Evolutionary conservation across 2,113 vertebrate species (phyloP).

Genomic region (Dicrurus megarhynchus): DNA sequence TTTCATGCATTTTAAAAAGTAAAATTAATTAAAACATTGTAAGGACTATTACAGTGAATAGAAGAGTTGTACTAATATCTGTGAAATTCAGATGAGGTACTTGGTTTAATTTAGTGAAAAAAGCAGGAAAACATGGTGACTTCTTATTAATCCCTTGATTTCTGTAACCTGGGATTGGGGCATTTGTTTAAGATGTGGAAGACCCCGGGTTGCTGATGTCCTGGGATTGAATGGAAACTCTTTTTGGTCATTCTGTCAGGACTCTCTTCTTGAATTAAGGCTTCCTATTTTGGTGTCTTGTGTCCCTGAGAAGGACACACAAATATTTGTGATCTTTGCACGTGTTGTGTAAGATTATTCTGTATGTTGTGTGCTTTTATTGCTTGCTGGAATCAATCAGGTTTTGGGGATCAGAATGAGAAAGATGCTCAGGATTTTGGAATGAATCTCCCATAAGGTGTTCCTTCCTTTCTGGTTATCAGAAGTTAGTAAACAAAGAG

Average conservation of each 20-base stretch:
- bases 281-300: background rate
- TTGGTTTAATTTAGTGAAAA: background rate
- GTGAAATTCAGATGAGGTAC: background rate
- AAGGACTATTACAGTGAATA: background rate
- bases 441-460: background rate
- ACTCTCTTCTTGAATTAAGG: background rate
- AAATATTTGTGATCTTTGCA: background rate
- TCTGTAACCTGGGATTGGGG: background rate
- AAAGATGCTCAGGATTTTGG: background rate
- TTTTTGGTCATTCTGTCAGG: background rate
- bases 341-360: accelerated
- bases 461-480: background rate
- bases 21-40: background rate
- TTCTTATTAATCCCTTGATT: background rate
- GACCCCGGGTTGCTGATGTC: background rate
- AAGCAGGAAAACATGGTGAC: accelerated
- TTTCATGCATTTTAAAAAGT: background rate
- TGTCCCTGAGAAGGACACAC: background rate
- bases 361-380: background rate
- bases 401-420: background rate
- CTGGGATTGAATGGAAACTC: background rate
- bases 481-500: background rate
- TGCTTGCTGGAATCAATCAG: background rate
- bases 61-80: background rate
- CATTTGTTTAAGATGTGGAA: background rate